Evolutionary conservation across 2,888 invertebrate genomes (phyloP).

Genomic region (Sminthurinus aureus): DNA sequence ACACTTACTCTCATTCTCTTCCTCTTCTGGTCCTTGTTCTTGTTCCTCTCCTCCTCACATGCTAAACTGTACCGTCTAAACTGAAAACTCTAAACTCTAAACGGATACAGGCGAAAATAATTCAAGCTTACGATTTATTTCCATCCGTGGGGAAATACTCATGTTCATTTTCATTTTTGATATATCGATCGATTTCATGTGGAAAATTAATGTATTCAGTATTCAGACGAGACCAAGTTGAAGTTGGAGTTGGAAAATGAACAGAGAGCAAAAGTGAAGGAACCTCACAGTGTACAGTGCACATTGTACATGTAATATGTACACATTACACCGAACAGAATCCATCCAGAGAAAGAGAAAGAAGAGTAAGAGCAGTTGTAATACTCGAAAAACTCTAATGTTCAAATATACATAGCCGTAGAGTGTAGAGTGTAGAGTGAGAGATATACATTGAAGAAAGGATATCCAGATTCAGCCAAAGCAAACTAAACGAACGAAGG

Average conservation of each 20-base stretch:
- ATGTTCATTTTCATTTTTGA: conserved; percentile 51
- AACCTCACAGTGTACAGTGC: background rate
- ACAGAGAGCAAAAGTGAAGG: conserved; percentile 12
- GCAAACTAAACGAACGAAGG: background rate
- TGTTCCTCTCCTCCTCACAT: background rate
- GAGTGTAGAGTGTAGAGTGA: background rate
- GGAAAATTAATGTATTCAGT: conserved; percentile 46
- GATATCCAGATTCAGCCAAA: conserved; percentile 17
- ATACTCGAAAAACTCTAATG: conserved; percentile 6
- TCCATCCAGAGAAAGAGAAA: background rate
- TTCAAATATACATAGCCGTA: background rate
- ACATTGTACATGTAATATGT: background rate
- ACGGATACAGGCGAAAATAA: conserved; percentile 38
- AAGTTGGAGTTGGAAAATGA: conserved; percentile 30
- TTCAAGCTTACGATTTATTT: conserved; percentile 48
- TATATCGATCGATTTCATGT: conserved; percentile 52
- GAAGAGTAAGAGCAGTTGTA: background rate
- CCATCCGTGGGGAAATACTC: conserved; percentile 46
- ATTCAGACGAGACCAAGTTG: conserved; percentile 31
- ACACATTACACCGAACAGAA: background rate
- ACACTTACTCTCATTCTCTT: background rate
- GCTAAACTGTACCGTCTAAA: background rate
- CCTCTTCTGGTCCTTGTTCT: background rate
- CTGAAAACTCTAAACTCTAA: background rate
- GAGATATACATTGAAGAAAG: conserved; percentile 6